Evolutionary conservation across 2,888 invertebrate genomes (phyloP).

Genomic region (Platerodrilus igneus): DNA sequence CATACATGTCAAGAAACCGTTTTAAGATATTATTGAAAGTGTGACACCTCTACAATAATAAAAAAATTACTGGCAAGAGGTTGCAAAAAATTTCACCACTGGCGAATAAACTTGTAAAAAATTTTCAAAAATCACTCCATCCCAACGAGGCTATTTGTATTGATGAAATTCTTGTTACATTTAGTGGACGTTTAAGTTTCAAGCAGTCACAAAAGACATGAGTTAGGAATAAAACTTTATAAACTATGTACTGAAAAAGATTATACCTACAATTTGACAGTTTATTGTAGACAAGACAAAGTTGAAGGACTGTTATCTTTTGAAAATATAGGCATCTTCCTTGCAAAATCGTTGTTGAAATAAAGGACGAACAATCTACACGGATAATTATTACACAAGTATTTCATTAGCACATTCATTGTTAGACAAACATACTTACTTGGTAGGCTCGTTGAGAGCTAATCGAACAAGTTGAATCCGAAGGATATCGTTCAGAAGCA

Average conservation of each 20-base stretch:
- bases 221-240: slow-evolving; percentile 3
- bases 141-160: not conserved
- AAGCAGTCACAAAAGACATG: slow-evolving; percentile 1
- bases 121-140: not conserved
- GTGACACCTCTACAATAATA: slow-evolving; percentile 6
- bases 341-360: too few relatives aligned
- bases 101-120: not conserved
- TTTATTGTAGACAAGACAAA: slow-evolving; percentile 9
- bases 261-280: slow-evolving; percentile 8
- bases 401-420: slow-evolving; percentile 35
- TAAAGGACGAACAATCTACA: slow-evolving; percentile 31
- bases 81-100: slow-evolving; percentile 5
- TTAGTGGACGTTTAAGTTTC: not conserved
- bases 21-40: slow-evolving; percentile 4
- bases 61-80: too few relatives aligned
- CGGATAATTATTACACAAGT: slow-evolving; percentile 39
- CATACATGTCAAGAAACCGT: slow-evolving; percentile 9
- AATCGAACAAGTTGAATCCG: slow-evolving; percentile 10
- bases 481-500: too few relatives aligned
- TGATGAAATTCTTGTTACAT: not conserved
- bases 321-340: slow-evolving; percentile 10
- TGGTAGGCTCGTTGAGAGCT: slow-evolving; percentile 34
- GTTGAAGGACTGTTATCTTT: slow-evolving; percentile 1
- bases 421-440: slow-evolving; percentile 35
- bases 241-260: slow-evolving; percentile 6